These are phyloP conservation scores for Batillaria attramentaria DNA, from an alignment of 1,140 invertebrate genomes.

Conservation along the genomic window DNA sequence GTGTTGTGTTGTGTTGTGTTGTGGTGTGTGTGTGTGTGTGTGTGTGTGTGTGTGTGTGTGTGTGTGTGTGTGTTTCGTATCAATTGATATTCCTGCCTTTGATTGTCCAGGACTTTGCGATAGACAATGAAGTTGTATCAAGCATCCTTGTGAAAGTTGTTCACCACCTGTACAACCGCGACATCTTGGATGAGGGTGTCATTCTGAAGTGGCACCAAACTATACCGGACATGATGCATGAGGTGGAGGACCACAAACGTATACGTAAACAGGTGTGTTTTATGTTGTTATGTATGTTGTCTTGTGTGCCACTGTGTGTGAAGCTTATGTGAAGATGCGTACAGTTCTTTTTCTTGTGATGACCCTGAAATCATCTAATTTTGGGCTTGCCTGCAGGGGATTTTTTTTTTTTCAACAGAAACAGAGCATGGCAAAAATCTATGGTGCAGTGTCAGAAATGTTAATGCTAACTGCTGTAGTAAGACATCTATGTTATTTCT, in stretches of 20 bases:
- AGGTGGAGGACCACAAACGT: constrained; percentile 62
- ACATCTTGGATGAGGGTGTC: constrained; percentile 85
- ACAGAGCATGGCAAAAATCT: too few species aligned
- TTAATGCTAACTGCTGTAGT: too few species aligned
- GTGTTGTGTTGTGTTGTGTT: not conserved
- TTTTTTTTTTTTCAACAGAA: too few species aligned
- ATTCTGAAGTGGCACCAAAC: constrained; percentile 84
- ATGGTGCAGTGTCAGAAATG: too few species aligned
- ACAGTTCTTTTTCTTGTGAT: not conserved
- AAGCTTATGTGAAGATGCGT: not conserved
- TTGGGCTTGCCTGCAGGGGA: too few species aligned
- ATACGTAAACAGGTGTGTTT: constrained; percentile 57
- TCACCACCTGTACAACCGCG: constrained; percentile 85
- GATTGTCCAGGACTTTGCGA: constrained; percentile 44
- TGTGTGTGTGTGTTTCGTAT: not conserved
- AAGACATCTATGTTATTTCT: too few species aligned
- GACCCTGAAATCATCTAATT: not conserved
- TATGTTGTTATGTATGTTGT: not conserved
- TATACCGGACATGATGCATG: constrained; percentile 72
- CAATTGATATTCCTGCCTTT: not conserved
- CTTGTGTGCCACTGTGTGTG: not conserved
- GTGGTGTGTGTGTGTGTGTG: not conserved
- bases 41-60: not conserved
- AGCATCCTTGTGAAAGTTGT: constrained; percentile 75
- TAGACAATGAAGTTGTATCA: constrained; percentile 57